These are phyloP conservation scores for Oncorhynchus gorbuscha DNA, from an alignment of 2,113 vertebrate genomes.

Conservation along the genomic window DNA sequence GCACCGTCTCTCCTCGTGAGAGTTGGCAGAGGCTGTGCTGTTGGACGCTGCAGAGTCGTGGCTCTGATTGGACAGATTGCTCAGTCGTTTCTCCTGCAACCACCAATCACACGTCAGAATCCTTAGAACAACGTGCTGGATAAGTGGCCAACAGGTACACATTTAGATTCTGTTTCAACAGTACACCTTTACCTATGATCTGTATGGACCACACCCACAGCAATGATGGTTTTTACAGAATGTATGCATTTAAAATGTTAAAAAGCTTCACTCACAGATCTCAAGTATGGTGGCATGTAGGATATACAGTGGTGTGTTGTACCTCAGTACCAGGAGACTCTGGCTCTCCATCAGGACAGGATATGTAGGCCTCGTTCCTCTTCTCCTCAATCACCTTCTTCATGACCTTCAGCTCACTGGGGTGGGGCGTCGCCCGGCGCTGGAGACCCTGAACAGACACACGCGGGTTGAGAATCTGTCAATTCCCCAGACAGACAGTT, in stretches of 20 bases:
- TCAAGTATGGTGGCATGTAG: too few species aligned
- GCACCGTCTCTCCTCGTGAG: slow-evolving; percentile 46
- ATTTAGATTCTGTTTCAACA: too few species aligned
- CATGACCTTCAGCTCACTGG: slow-evolving; percentile 95
- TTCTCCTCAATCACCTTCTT: slow-evolving; percentile 91
- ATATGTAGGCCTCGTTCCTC: slow-evolving; percentile 71
- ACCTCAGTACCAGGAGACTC: slow-evolving; percentile 72
- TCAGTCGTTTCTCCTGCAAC: slow-evolving; percentile 84
- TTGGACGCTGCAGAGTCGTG: slow-evolving; percentile 81
- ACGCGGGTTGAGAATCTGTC: not conserved
- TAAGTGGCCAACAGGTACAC: not conserved
- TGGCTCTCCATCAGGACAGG: slow-evolving; percentile 53
- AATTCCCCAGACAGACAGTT: not conserved
- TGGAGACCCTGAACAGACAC: slow-evolving; percentile 82
- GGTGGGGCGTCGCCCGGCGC: slow-evolving; percentile 92
- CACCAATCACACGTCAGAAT: not conserved
- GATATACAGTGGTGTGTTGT: not conserved
- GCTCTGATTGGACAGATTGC: slow-evolving; percentile 80
- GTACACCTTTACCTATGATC: too few species aligned
- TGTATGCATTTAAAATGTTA: too few species aligned
- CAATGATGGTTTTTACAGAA: too few species aligned
- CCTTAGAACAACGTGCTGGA: not conserved
- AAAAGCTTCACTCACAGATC: too few species aligned
- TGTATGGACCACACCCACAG: too few species aligned
- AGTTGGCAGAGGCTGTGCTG: slow-evolving; percentile 77